Evolutionary conservation across 2,797 vertebrate species (phyloP).

Genomic region (Tragelaphus oryx): DNA sequence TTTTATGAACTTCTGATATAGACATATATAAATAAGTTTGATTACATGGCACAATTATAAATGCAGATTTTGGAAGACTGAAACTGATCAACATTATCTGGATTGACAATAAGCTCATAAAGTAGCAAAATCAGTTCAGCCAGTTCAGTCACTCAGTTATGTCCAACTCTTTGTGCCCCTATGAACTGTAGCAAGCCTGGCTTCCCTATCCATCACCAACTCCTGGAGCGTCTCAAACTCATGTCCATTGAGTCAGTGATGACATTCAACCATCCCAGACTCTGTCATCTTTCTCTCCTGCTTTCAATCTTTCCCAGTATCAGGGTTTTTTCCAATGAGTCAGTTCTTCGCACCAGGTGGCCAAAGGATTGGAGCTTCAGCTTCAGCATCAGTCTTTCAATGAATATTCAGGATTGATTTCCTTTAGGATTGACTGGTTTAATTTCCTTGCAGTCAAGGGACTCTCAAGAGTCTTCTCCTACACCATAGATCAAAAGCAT

Average conservation of each 20-base stretch:
- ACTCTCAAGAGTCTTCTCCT: background rate
- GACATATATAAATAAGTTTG: constrained; percentile 48
- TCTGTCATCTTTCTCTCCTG: background rate
- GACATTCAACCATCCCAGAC: background rate
- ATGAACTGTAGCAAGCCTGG: background rate
- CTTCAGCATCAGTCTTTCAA: background rate
- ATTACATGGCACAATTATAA: constrained; percentile 52
- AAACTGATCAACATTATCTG: constrained; percentile 41
- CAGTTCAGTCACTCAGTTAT: background rate
- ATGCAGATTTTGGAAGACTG: constrained; percentile 48
- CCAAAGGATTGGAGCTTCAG: background rate
- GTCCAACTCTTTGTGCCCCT: background rate
- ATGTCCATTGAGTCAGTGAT: background rate
- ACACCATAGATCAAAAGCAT: background rate
- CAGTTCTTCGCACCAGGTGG: background rate
- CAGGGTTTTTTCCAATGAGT: background rate
- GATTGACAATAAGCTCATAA: constrained; percentile 10
- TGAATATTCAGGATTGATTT: background rate
- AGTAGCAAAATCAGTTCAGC: background rate
- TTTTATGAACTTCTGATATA: constrained; percentile 9
- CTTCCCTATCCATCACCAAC: background rate
- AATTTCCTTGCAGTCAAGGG: background rate
- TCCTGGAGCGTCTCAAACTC: background rate
- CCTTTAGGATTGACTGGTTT: background rate
- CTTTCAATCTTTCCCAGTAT: background rate